Percentiles rank a stretch among this genome's conserved stretches.
Conservation (phyloP, 1,140 invertebrate genomes). For the Thaumatotibia leucotreta region DNA sequence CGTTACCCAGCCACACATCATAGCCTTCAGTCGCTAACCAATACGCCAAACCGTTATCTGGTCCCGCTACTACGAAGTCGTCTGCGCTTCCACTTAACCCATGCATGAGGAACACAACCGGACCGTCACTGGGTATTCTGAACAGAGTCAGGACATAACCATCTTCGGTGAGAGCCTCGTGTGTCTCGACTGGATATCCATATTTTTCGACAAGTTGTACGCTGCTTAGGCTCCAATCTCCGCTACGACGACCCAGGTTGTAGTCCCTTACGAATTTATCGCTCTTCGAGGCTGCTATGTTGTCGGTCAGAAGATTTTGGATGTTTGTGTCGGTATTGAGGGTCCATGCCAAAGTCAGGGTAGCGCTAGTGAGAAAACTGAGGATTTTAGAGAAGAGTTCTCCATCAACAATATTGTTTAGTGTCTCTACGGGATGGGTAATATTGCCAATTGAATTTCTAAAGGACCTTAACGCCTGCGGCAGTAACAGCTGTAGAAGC, state of each 20-base stretch:
- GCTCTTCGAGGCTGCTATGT: conserved; percentile 15
- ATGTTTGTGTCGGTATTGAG: conserved; percentile 4
- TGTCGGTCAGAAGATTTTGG: conserved; percentile 21
- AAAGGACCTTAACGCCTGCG: not conserved
- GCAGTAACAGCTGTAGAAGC: conserved; percentile 7
- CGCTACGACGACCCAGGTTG: conserved; percentile 19
- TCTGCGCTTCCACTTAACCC: conserved; percentile 81
- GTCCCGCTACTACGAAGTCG: conserved; percentile 81
- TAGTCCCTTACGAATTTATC: conserved; percentile 21
- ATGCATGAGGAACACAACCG: conserved; percentile 81
- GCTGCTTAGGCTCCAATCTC: conserved; percentile 32
- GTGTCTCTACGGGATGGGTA: conserved; percentile 18
- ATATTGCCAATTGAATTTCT: conserved; percentile 15
- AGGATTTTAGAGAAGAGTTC: conserved; percentile 18
- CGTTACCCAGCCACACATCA: conserved; percentile 85
- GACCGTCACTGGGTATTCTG: conserved; percentile 36
- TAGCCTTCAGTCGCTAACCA: conserved; percentile 80
- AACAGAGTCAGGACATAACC: conserved; percentile 39
- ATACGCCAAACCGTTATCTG: conserved; percentile 79
- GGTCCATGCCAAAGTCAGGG: conserved; percentile 14
- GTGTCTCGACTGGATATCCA: conserved; percentile 34
- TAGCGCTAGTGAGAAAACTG: conserved; percentile 14
- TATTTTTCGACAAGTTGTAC: conserved; percentile 38
- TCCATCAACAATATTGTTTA: conserved; percentile 14
- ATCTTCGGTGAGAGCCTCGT: conserved; percentile 40